Base-by-base conservation (phyloP, 1,140 invertebrate species). In the Drosophila pachea region DNA sequence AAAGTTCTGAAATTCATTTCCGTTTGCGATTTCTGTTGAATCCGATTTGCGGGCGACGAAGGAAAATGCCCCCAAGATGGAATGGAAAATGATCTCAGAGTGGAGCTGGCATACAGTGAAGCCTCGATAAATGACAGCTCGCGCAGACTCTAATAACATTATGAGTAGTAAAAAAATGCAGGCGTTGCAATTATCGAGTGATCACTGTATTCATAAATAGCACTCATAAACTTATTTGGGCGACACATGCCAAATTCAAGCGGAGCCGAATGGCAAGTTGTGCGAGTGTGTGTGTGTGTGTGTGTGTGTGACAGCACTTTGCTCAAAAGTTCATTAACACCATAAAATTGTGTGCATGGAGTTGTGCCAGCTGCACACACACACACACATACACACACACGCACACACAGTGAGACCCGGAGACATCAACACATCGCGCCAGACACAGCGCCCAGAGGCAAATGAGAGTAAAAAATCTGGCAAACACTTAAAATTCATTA, bases 401-500 rank as follows among this genome's bases (percentile, higher is more conserved):
- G 16, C 12, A 33, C 31, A 32, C 31, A n/a, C 48, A 50, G n/a
- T 33, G 12, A 50, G 31, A 33, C 11, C 29, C 22, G 52, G 11
- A 32, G 50, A 53, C 68, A 29, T 32, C 47, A 47, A 35, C 67
- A 56, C 52, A 47, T 38, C 36, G 42, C 7, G 58, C 31, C 53
- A 53, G 47, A 77, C 66, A 64, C 42, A 56, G 42, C 49, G 72
- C 61, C 61, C 66, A 12, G 40, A 60, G 72, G 52, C 67, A 55
- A 75, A 62, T 67, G 60, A 40, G 32, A 43, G 67, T 49, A 86
- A 86, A 86, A 86, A 86, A 82, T 86, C 82, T 86, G 77, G 82
- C 77, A 86, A 72, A 78, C 82, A 81, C 82, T 82, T 86, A 77
- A 86, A 86, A 86, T 86, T 86, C 81, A 86, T 86, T 86, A 84